Evolutionary conservation across 2,113 vertebrate genomes (phyloP).

Genomic region (Dipodomys ordii): DNA sequence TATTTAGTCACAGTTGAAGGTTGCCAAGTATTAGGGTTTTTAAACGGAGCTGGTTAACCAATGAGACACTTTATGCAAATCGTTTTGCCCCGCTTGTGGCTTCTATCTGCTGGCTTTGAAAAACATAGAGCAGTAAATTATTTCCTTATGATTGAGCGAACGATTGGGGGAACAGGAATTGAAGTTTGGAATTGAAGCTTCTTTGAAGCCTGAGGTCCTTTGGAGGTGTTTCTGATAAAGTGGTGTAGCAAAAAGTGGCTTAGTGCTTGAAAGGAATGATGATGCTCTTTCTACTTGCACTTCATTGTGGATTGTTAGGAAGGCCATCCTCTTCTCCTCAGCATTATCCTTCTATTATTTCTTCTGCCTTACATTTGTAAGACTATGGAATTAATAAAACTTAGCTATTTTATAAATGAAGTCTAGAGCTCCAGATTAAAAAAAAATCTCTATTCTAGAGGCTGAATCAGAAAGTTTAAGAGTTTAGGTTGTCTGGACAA

Average conservation of each 20-base stretch:
- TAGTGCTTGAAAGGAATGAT: not conserved
- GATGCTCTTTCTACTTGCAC: too few species aligned
- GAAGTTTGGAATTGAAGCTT: not conserved
- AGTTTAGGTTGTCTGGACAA: not conserved
- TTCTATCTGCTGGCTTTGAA: constrained; percentile 64
- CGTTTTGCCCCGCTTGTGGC: not conserved
- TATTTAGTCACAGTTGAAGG: constrained; percentile 28
- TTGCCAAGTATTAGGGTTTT: constrained; percentile 59
- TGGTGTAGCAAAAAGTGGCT: not conserved
- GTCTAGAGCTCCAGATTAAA: not conserved
- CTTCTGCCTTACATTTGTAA: not conserved
- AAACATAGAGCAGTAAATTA: constrained; percentile 65
- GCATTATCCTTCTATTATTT: not conserved
- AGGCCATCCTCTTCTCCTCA: not conserved
- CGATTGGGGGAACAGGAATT: not conserved
- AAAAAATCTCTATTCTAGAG: not conserved
- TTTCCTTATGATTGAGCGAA: constrained; percentile 68
- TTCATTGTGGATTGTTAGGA: too few species aligned
- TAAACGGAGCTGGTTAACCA: constrained; percentile 51
- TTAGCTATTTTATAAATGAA: not conserved
- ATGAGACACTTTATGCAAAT: constrained; percentile 46
- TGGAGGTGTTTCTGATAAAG: not conserved
- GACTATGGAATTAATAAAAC: constrained; percentile 23
- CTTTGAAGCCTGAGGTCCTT: constrained; percentile 13
- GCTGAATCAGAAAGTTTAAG: not conserved